Evolutionary conservation across 2,888 invertebrate species (phyloP).

Genomic region (Uropetala carovei): DNA sequence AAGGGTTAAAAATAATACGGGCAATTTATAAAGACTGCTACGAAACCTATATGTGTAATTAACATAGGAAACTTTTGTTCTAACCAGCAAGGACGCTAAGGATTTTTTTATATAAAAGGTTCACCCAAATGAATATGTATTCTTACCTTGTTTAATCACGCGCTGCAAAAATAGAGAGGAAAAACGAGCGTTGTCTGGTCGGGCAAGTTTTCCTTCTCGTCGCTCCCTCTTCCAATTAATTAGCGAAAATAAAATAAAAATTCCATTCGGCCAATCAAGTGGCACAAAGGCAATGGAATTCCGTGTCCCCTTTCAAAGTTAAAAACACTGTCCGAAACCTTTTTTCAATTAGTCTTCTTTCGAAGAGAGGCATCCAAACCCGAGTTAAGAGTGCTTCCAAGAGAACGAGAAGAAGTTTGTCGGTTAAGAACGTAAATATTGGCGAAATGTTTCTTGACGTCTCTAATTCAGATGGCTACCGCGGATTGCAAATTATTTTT

Average conservation of each 20-base stretch:
- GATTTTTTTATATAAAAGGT: not conserved
- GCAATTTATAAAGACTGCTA: no score
- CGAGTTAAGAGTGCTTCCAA: constrained; percentile 2
- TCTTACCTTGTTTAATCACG: not conserved
- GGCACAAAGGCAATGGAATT: constrained; percentile 19
- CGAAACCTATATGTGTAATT: not conserved
- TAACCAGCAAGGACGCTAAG: not conserved
- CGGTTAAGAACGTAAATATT: not conserved
- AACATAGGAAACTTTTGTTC: not conserved
- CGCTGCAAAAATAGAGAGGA: not conserved
- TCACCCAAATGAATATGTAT: not conserved
- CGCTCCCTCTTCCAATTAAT: constrained; percentile 14
- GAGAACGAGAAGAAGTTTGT: not conserved
- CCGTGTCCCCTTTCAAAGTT: constrained; percentile 28
- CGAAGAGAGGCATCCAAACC: not conserved
- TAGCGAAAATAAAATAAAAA: constrained; percentile 20
- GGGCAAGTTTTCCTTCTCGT: constrained; percentile 1
- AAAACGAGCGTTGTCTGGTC: not conserved
- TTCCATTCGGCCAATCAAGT: not conserved
- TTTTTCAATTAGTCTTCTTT: constrained; percentile 19
- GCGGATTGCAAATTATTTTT: no score
- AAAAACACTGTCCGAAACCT: constrained; percentile 20
- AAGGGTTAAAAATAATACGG: no score
- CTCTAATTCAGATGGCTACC: not conserved
- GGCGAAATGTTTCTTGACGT: not conserved